Conservation (phyloP, 2,888 invertebrate species). For the Trissolcus brochymenae region DNA sequence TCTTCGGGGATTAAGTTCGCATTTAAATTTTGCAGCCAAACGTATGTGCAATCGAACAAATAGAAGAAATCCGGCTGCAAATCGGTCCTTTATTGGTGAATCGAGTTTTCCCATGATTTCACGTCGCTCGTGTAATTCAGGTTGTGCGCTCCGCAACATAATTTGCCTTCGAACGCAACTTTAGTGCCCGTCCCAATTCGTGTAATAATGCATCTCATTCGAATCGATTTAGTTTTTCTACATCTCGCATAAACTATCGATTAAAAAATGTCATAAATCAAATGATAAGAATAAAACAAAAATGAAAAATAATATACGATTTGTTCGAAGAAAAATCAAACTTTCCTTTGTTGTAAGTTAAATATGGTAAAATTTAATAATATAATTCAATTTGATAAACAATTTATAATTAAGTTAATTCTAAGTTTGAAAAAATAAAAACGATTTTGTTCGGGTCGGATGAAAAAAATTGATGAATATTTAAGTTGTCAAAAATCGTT, state of each 20-base stretch:
- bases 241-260: constrained; percentile 16
- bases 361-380: neutral
- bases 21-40: constrained; percentile 17
- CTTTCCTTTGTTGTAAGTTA: too few relatives aligned
- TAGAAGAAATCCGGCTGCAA: neutral
- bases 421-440: neutral
- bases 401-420: neutral
- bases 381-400: neutral
- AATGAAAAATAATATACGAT: neutral
- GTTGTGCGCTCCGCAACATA: constrained; percentile 30
- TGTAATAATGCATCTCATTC: constrained; percentile 41
- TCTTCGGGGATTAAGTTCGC: constrained; percentile 2
- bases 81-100: constrained; percentile 22
- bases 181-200: constrained; percentile 27
- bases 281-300: neutral
- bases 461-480: too few relatives aligned
- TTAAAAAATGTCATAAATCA: neutral
- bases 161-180: constrained; percentile 40
- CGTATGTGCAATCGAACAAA: constrained; percentile 8
- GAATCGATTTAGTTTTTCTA: constrained; percentile 31
- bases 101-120: constrained; percentile 25
- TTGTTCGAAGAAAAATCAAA: too few relatives aligned
- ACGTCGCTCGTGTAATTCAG: constrained; percentile 5
- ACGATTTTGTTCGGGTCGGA: too few relatives aligned
- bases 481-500: neutral